phyloP scores from a whole-genome alignment of 2,888 invertebrate species.

The Antitype chi region DNA sequence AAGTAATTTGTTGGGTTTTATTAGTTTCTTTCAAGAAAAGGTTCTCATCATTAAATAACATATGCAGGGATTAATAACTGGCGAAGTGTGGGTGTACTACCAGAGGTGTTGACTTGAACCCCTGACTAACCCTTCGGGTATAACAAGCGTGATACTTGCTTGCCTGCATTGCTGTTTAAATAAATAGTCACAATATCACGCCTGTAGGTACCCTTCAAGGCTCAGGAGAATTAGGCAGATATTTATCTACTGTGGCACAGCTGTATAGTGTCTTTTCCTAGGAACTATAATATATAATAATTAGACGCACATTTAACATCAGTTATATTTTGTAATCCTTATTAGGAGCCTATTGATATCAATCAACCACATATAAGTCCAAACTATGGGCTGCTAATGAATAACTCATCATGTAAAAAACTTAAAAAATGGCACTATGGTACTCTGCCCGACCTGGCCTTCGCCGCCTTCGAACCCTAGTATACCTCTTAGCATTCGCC shows the following conservation, averaged over 20 bases:
- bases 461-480: not conserved
- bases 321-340: not conserved
- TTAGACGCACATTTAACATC: not conserved
- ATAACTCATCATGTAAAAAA: too few relatives aligned
- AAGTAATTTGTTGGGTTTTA: conserved; percentile 7
- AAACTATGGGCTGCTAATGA: not conserved
- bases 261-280: not conserved
- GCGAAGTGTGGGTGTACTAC: too few relatives aligned
- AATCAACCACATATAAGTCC: not conserved
- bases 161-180: not conserved
- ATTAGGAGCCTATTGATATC: not conserved
- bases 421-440: too few relatives aligned
- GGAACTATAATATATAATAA: too few relatives aligned
- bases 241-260: too few relatives aligned
- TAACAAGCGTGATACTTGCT: too few relatives aligned
- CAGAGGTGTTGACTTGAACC: too few relatives aligned
- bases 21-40: not conserved
- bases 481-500: not conserved
- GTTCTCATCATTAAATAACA: not conserved
- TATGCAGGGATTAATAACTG: too few relatives aligned
- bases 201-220: not conserved
- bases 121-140: too few relatives aligned
- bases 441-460: not conserved
- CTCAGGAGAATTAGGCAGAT: too few relatives aligned
- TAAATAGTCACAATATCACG: not conserved